Evolutionary conservation across 2,888 invertebrate species (phyloP).

Genomic region (Acrocera orbiculus): DNA sequence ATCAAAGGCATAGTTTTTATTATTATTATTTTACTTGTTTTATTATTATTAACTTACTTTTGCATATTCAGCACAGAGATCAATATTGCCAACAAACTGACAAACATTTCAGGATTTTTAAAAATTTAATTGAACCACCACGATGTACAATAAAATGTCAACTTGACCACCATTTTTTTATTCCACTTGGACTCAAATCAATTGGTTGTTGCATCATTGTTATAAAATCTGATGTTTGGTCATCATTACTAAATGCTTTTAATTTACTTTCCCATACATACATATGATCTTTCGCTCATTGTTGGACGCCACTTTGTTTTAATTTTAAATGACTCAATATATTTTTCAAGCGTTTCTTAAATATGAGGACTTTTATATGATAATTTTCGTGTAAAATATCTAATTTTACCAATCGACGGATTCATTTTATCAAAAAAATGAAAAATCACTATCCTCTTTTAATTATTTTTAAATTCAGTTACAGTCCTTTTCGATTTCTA

Average conservation of each 20-base stretch:
- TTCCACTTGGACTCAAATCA: slow-evolving; percentile 32
- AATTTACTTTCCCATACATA: slow-evolving; percentile 41
- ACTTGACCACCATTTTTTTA: slow-evolving; percentile 40
- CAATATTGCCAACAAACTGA: too few relatives aligned
- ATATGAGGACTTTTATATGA: not conserved
- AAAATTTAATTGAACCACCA: slow-evolving; percentile 37
- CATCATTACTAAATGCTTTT: slow-evolving; percentile 36
- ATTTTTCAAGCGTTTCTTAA: slow-evolving; percentile 17
- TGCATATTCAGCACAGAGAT: too few relatives aligned
- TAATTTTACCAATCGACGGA: too few relatives aligned
- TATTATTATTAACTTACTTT: too few relatives aligned
- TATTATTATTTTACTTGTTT: too few relatives aligned
- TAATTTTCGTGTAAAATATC: not conserved
- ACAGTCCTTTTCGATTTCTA: too few relatives aligned
- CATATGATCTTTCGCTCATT: slow-evolving; percentile 35
- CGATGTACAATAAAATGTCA: slow-evolving; percentile 61
- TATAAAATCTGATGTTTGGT: slow-evolving; percentile 32
- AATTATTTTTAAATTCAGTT: too few relatives aligned
- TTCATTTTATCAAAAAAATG: too few relatives aligned
- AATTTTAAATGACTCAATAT: slow-evolving; percentile 26
- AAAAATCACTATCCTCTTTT: too few relatives aligned
- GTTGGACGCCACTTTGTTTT: slow-evolving; percentile 45
- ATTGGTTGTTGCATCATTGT: slow-evolving; percentile 33
- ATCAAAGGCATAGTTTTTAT: too few relatives aligned
- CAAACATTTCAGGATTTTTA: too few relatives aligned